Base-by-base conservation (phyloP, 2,797 vertebrate genomes). In the Premnoplex brunnescens region DNA sequence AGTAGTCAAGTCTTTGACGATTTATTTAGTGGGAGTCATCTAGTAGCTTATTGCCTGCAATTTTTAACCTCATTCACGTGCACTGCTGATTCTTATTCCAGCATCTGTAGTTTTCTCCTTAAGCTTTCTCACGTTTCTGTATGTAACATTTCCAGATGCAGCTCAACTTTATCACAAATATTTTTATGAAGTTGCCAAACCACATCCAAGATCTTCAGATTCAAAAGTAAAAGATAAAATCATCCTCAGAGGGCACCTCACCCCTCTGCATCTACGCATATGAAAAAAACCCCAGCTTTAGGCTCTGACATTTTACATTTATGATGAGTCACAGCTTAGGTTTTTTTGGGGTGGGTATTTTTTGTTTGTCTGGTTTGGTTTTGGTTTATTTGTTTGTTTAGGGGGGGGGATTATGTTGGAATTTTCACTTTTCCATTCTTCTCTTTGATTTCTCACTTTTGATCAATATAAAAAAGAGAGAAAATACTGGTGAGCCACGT, bases 21-120 rank as follows among this genome's bases (percentile, higher is more conserved):
- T 97, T 97, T 97, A 89, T 97, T 97, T 97, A 97, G 96, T 79
- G 91, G 76, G 89, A 96, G 85, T 86, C 64, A 93, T 95, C 94
- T 97, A 91, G 95, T 93, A 96, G 95, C 94, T 97, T 97, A 97
- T 96, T 89, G 94, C 91, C 78, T 86, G 48, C 37, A 73, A 91
- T 93, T 97, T 97, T 97, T 96, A 92, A 97, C 87, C 87, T 97
- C 81, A 96, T 96, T 96, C 92, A 93, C 64, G 75, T 68, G 79
- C 91, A 60, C 79, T 81, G 66, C 83, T 76, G 78, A 64, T 89
- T 88, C 79, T 88, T 93, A 67, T 93, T 93, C 81, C 67, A 94
- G 41, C 78, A 85, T 93, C 81, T 96, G 60, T 46, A 75, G 86
- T 73, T 72, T 91, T 96, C 52, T 91, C n/a, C 79, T 89, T 63